Base-by-base conservation (phyloP, 2,113 vertebrate species). In the Clarias magur region DNA sequence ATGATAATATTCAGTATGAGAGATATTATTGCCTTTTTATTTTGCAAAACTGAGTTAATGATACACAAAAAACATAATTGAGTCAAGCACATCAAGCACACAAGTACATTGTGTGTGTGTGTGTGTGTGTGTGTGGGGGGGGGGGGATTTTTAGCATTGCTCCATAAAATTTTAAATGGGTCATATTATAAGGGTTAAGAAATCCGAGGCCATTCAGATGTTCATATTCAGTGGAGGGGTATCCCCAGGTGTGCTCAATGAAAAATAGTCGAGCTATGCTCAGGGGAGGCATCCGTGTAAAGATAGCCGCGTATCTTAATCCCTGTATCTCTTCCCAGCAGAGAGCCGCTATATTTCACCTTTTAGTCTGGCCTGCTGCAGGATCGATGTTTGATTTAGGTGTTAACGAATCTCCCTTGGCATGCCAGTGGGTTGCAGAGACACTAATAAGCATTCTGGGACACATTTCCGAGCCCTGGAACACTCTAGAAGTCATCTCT, bases 381-480 rank as follows among this genome's bases (percentile, higher is more conserved):
- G 84, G 72, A 89, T 88, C 86, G 82, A 82, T 88, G 80, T 16
- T 80, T 88, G 80, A 88, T 86, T 89, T 83, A 65, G 73, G 84
- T 56, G 25, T 85, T 72, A 80, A 86, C 86, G 82, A 86, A 85
- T 68, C 70, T 84, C 83, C 15, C 30, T n/a, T 60, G 83, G 82
- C 83, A 84, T 80, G 78, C 57, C 34, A 53, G 34, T 83, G 62
- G 63, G 76, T 59, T 60, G 80, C 73, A n/a, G 72, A 85, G 86
- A 68, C 48, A 48, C 63, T 88, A 83, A 88, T 89, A 86, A 88
- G 83, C 84, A 89, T 88, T 89, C 84, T 16, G 80, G 85, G 86
- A 88, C 82, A 80, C 27, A 63, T 87, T 38, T 87, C 86, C 0
- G 42, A 62, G 59, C 59, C 17, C 19, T 34, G 30, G 70, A 88